Evolutionary conservation across 2,888 invertebrate species (phyloP).

Genomic region (Pammene fasciana): DNA sequence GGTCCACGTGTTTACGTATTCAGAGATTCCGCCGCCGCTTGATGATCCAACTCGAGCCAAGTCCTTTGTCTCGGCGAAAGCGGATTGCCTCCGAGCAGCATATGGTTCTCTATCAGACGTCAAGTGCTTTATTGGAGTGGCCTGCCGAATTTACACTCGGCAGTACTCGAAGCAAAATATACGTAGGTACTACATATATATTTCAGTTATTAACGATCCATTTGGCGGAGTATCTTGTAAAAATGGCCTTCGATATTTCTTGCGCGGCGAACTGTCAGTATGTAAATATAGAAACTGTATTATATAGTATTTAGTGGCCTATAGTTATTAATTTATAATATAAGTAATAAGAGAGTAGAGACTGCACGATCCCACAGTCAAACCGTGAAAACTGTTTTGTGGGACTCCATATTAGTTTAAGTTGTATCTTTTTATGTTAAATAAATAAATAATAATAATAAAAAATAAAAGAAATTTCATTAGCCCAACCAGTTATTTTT

Average conservation of each 20-base stretch:
- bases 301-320: no score
- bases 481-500: no score
- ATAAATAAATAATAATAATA: no score
- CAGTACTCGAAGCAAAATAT: slow-evolving; percentile 7
- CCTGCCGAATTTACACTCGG: slow-evolving; percentile 34
- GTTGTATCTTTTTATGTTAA: no score
- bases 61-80: slow-evolving; percentile 70
- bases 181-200: neutral
- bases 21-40: slow-evolving; percentile 41
- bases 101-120: slow-evolving; percentile 56
- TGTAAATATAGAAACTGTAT: no score
- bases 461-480: no score
- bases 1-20: slow-evolving; percentile 33
- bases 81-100: slow-evolving; percentile 64
- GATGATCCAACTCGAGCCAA: slow-evolving; percentile 64
- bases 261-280: no score
- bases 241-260: neutral
- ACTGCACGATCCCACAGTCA: no score
- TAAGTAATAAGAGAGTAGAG: no score
- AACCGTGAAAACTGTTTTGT: no score
- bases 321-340: no score
- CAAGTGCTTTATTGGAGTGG: slow-evolving; percentile 59
- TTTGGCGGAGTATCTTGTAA: neutral
- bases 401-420: no score
- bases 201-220: neutral